phyloP scores from a whole-genome alignment of 2,888 invertebrate genomes.

The Drosophila kuntzei region DNA sequence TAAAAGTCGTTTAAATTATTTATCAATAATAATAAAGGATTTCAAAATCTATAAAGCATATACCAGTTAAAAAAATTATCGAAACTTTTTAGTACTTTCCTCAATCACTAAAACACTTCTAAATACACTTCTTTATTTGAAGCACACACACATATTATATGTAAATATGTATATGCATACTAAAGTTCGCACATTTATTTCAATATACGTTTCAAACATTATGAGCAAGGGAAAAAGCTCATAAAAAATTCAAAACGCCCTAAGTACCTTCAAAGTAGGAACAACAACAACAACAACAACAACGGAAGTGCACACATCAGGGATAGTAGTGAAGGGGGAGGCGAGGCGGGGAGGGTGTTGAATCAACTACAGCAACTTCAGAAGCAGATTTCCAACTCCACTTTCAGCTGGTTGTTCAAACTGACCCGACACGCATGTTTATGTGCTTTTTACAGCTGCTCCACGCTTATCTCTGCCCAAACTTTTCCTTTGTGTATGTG shows the following conservation, averaged over 20 bases:
- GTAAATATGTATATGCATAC: slow-evolving; percentile 16
- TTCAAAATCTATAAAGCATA: not conserved
- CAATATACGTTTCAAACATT: slow-evolving; percentile 70
- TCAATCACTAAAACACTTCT: not conserved
- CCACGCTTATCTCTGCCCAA: slow-evolving; percentile 62
- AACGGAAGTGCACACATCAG: slow-evolving; percentile 61
- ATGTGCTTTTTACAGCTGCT: slow-evolving; percentile 77
- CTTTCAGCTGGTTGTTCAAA: slow-evolving; percentile 42
- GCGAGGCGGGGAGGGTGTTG: not conserved
- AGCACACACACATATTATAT: not conserved
- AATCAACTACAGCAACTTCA: slow-evolving; percentile 17
- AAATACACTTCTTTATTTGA: not conserved
- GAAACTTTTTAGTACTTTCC: not conserved
- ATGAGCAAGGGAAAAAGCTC: slow-evolving; percentile 60
- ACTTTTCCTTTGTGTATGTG: slow-evolving; percentile 25
- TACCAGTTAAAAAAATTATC: not conserved
- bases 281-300: slow-evolving; percentile 42
- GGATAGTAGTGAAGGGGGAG: slow-evolving; percentile 13
- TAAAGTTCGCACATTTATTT: slow-evolving; percentile 68
- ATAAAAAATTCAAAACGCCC: slow-evolving; percentile 80
- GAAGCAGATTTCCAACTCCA: slow-evolving; percentile 25
- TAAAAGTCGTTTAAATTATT: not conserved
- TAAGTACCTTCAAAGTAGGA: slow-evolving; percentile 76
- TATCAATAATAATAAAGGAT: not conserved
- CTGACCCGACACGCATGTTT: slow-evolving; percentile 75